Base-by-base conservation (phyloP, 2,888 invertebrate genomes). In the Apeira syringaria region DNA sequence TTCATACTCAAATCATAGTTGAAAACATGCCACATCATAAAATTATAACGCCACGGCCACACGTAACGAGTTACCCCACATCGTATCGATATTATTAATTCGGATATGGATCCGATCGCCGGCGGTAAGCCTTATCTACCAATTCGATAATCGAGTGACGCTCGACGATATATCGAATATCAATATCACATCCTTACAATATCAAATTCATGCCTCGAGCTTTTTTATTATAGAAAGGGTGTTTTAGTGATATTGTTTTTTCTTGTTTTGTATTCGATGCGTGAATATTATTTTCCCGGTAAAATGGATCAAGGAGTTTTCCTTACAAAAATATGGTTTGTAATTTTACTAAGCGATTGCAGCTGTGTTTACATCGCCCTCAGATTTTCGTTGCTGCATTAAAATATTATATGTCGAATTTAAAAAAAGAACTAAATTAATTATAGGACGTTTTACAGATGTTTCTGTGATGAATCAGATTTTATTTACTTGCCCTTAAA, bases 61-160 rank as follows among this genome's bases (percentile, higher is more conserved):
- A 79, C 75, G 72, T 83, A 84, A 81, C 82, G 73, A 78, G 66
- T 68, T 66, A 68, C 74, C 71, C n/a, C 73, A 80, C 70, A 75
- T 71, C 72, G 68, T 64, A 74, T 72, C 76, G 67, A 80, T 80
- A 83, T 80, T 83, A 83, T 79, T 87, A 84, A 82, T 83, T 84
- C 81, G 85, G 87, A 87, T 87, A 84, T 75, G 76, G 74, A 81
- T 76, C 78, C 74, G 72, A 70, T 75, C 74, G 77, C 78, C 81
- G 72, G 59, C 74, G 78, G 81, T 75, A 62, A 62, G 61, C 66
- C 64, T 72, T 77, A 81, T 81, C 77, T 67, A 46, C 55, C 64
- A 64, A 61, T 57, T 59, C 62, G 58, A 61, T 41, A 41, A 50
- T 52, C 55, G 50, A 50, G 46, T 65, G 60, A 58, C 61, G 47